These are phyloP conservation scores for Rhincodon typus DNA, from an alignment of 2,797 vertebrate genomes.

Conservation along the genomic window DNA sequence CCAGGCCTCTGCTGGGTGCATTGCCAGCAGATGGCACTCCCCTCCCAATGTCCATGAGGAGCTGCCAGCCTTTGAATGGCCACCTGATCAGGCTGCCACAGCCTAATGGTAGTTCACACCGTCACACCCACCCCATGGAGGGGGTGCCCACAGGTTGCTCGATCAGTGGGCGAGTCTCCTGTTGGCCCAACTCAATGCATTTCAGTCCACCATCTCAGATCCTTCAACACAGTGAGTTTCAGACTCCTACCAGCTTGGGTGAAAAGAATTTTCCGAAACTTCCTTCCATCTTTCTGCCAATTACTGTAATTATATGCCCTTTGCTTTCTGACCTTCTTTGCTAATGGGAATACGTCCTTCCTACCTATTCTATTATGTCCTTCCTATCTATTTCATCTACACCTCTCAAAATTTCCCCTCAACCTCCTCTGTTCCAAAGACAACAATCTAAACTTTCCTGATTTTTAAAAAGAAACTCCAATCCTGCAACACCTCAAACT, in stretches of 20 bases:
- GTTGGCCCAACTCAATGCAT: too few species aligned
- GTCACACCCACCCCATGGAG: too few species aligned
- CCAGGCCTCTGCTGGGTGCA: too few species aligned
- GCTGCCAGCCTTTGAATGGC: too few species aligned
- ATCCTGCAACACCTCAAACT: not conserved
- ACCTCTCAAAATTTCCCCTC: not conserved
- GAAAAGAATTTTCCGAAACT: not conserved
- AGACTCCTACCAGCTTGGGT: not conserved
- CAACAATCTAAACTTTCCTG: not conserved
- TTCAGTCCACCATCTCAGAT: not conserved
- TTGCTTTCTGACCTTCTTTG: not conserved
- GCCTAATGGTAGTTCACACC: too few species aligned
- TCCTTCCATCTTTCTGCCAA: not conserved
- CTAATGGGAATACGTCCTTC: not conserved
- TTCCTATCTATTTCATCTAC: too few species aligned
- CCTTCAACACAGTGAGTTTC: not conserved
- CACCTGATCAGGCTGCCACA: too few species aligned
- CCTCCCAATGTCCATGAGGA: too few species aligned
- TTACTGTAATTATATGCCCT: not conserved
- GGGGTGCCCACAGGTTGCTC: too few species aligned
- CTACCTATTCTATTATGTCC: not conserved
- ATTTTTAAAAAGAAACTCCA: not conserved
- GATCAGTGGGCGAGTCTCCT: too few species aligned
- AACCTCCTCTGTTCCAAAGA: not conserved
- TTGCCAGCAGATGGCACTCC: too few species aligned